These are phyloP conservation scores for Calameuta filiformis DNA, from an alignment of 2,888 invertebrate species.

Conservation along the genomic window DNA sequence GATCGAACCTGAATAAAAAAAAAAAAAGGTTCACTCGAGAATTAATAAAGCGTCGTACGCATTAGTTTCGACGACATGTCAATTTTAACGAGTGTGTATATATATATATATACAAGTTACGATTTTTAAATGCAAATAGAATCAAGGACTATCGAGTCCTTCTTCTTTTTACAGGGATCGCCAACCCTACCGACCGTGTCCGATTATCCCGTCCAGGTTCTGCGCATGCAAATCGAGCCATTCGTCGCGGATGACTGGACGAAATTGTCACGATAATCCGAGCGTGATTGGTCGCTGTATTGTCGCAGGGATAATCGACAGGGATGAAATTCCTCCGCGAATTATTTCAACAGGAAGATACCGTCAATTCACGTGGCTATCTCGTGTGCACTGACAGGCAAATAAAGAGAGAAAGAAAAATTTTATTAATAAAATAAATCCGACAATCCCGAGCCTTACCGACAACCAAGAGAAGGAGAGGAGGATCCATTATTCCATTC, in stretches of 20 bases:
- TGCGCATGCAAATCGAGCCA: neutral
- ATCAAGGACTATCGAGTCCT: neutral
- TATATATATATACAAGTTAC: too few relatives aligned
- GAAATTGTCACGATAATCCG: neutral
- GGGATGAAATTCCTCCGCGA: neutral
- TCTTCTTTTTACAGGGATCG: neutral
- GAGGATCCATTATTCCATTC: slow-evolving; percentile 62
- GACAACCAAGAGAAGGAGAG: slow-evolving; percentile 24
- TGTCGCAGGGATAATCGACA: neutral
- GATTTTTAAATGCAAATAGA: neutral
- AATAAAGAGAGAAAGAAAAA: slow-evolving; percentile 11
- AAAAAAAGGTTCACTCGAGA: neutral
- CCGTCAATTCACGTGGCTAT: slow-evolving; percentile 22
- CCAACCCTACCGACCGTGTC: neutral
- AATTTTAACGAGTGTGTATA: neutral
- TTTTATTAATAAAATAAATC: slow-evolving; percentile 1
- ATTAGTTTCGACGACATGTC: neutral
- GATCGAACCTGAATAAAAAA: neutral
- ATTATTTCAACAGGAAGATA: neutral
- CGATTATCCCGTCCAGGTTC: neutral
- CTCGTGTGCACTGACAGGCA: slow-evolving; percentile 17
- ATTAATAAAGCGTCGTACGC: neutral
- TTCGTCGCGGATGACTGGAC: neutral
- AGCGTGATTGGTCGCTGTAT: neutral
- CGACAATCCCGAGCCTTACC: neutral